Evolutionary conservation across 1,140 invertebrate genomes (phyloP).

Genomic region (Macrocentrus cingulum): DNA sequence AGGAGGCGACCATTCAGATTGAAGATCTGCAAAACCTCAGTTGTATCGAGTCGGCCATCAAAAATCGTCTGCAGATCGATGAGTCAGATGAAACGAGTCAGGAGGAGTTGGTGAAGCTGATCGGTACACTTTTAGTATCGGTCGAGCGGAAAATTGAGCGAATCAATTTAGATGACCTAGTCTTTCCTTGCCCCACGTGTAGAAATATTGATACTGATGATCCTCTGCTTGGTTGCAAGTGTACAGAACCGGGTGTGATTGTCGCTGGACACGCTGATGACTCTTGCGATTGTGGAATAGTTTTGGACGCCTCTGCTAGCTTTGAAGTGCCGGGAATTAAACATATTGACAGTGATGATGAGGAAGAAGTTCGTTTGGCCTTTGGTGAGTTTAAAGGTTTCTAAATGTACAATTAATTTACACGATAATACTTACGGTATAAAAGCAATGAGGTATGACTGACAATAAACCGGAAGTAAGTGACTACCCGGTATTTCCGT

Average conservation of each 20-base stretch:
- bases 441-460: not conserved
- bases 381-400: constrained; percentile 48
- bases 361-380: constrained; percentile 62
- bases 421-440: not conserved
- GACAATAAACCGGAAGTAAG: constrained; percentile 20
- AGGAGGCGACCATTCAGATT: constrained; percentile 20
- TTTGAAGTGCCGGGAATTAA: constrained; percentile 71
- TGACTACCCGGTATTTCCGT: not conserved
- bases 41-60: constrained; percentile 20
- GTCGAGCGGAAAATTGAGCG: constrained; percentile 70
- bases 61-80: constrained; percentile 1
- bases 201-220: constrained; percentile 59
- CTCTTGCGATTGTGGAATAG: constrained; percentile 24
- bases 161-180: constrained; percentile 66
- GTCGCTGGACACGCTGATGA: constrained; percentile 23
- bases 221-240: constrained; percentile 52
- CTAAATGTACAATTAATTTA: not conserved
- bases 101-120: constrained; percentile 63
- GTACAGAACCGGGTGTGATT: constrained; percentile 43
- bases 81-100: constrained; percentile 41
- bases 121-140: constrained; percentile 66
- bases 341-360: constrained; percentile 73
- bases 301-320: constrained; percentile 43
- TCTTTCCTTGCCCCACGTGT: constrained; percentile 64
- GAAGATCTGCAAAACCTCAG: constrained; percentile 19